Evolutionary conservation across 2,113 vertebrate species (phyloP).

Genomic region (Festucalex cinctus): DNA sequence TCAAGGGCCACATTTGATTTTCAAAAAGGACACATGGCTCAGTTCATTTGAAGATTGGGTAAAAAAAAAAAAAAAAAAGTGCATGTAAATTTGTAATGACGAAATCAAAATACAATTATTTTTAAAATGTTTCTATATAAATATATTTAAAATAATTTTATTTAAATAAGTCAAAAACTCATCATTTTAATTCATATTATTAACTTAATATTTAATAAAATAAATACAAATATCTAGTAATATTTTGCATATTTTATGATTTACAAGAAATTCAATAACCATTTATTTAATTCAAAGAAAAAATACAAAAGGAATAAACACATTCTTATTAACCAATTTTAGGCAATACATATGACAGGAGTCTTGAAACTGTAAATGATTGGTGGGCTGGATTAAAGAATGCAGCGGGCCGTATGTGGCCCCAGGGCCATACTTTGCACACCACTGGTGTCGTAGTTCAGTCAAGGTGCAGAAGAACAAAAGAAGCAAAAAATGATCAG

Average conservation of each 20-base stretch:
- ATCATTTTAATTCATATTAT: background rate
- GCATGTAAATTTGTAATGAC: background rate
- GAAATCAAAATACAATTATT: background rate
- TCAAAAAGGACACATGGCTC: background rate
- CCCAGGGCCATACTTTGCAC: background rate
- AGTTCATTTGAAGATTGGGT: background rate
- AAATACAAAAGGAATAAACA: background rate
- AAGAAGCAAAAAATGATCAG: constrained; percentile 34
- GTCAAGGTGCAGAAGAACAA: constrained; percentile 56
- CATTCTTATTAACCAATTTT: background rate
- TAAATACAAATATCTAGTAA: background rate
- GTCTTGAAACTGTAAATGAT: background rate
- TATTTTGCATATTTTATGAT: background rate
- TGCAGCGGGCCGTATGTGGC: background rate
- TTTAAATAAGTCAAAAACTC: too few relatives aligned
- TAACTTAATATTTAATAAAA: background rate
- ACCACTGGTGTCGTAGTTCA: background rate
- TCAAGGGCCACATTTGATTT: background rate
- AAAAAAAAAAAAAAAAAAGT: background rate
- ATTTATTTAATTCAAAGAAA: constrained; percentile 27
- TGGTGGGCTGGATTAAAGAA: background rate
- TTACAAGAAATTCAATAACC: background rate
- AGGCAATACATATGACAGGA: background rate
- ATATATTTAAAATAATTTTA: background rate
- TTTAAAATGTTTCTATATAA: background rate